These are phyloP conservation scores for Byasa hedistus DNA, from an alignment of 2,888 invertebrate species.

Conservation along the genomic window DNA sequence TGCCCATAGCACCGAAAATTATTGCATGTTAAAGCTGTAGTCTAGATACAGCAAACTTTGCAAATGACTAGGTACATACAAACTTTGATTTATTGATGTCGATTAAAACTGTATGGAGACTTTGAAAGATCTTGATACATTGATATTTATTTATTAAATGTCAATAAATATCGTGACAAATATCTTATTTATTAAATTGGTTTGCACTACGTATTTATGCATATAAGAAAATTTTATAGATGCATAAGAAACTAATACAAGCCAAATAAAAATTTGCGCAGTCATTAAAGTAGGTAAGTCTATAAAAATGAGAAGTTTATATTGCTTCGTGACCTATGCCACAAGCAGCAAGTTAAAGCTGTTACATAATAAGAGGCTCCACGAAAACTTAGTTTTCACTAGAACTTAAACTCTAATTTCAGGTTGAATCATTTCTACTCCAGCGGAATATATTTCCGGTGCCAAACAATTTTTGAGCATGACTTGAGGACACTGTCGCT, in stretches of 20 bases:
- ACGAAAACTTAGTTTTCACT: slow-evolving; percentile 1
- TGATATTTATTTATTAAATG: no score
- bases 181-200: background rate
- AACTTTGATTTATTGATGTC: no score
- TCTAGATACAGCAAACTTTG: no score
- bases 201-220: background rate
- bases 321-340: background rate
- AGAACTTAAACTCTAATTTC: background rate
- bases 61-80: no score
- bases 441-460: background rate
- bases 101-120: no score
- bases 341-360: background rate
- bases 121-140: no score
- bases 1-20: no score
- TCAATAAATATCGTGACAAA: no score
- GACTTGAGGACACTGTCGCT: background rate
- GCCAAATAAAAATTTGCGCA: background rate
- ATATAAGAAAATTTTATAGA: background rate
- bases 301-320: slow-evolving; percentile 1
- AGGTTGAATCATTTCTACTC: background rate
- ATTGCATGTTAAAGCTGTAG: no score
- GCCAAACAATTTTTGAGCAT: background rate
- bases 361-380: background rate
- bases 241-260: background rate
- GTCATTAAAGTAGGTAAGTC: background rate